phyloP scores from a whole-genome alignment of 1,140 invertebrate genomes.

The Pseudachorutes palmiensis region DNA sequence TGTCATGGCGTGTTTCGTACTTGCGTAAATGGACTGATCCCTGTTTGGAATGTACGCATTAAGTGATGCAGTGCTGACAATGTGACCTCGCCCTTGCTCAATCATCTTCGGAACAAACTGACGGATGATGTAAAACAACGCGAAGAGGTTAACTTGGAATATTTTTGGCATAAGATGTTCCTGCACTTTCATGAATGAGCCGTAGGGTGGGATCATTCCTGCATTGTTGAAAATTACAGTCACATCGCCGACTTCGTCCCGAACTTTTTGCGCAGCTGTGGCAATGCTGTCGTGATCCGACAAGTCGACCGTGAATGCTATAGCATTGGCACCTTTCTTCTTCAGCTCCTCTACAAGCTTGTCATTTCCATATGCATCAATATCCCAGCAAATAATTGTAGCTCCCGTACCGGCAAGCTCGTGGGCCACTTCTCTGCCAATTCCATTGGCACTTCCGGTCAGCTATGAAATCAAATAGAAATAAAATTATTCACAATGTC shows the following conservation, averaged over 20 bases:
- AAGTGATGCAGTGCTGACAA: constrained; percentile 74
- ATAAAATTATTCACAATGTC: neutral
- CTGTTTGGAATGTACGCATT: constrained; percentile 63
- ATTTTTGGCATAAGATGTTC: constrained; percentile 58
- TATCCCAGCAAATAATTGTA: constrained; percentile 31
- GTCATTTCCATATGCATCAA: constrained; percentile 24
- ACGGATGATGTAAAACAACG: constrained; percentile 70
- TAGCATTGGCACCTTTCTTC: constrained; percentile 15
- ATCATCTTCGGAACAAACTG: constrained; percentile 74
- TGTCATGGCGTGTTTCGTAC: constrained; percentile 69
- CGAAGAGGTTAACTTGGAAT: constrained; percentile 70
- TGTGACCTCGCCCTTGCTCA: constrained; percentile 64
- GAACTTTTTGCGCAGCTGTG: constrained; percentile 1
- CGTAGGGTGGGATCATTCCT: constrained; percentile 69
- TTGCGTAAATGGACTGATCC: constrained; percentile 74
- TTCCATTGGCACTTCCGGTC: constrained; percentile 30
- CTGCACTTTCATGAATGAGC: constrained; percentile 56
- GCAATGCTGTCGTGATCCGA: constrained; percentile 21
- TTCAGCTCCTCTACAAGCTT: constrained; percentile 18
- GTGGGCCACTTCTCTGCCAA: constrained; percentile 25
- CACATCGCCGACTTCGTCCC: constrained; percentile 47
- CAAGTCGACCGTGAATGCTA: constrained; percentile 26
- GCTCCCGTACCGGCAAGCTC: constrained; percentile 25
- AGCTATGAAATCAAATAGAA: constrained; percentile 13
- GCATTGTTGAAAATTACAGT: constrained; percentile 77